phyloP scores from a whole-genome alignment of 1,140 invertebrate genomes.

The Vanessa tameamea region DNA sequence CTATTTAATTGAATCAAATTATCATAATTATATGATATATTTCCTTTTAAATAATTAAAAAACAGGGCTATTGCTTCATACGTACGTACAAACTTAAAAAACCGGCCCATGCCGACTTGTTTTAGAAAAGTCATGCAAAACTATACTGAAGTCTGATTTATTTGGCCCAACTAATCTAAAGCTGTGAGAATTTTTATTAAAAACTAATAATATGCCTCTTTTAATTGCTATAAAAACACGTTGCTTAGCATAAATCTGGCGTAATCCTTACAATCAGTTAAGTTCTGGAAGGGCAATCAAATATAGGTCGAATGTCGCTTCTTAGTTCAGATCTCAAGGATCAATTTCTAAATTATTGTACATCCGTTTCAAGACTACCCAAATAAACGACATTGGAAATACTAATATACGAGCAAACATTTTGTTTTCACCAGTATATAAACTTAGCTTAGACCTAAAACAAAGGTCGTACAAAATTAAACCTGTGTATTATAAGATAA shows the following conservation, averaged over 20 bases:
- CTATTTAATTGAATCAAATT: conserved; percentile 12
- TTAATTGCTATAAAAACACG: background rate
- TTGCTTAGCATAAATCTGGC: background rate
- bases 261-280: conserved; percentile 19
- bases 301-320: conserved; percentile 29
- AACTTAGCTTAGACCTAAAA: background rate
- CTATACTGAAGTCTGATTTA: background rate
- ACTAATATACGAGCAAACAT: background rate
- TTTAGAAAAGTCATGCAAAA: background rate
- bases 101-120: background rate
- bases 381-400: background rate
- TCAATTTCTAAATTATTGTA: conserved; percentile 1
- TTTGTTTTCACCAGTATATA: background rate
- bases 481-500: too few species aligned
- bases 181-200: too few species aligned
- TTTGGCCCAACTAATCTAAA: too few species aligned
- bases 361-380: background rate
- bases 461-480: too few species aligned
- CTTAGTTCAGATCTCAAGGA: conserved; percentile 11
- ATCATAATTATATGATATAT: conserved; percentile 1
- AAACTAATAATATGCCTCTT: too few species aligned
- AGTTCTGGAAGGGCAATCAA: conserved; percentile 9
- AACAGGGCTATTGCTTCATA: background rate
- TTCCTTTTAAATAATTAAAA: conserved; percentile 1
- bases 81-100: background rate